A percentile compares a stretch with the other conserved stretches of the same genome.
Conservation (phyloP, 2,888 invertebrate species). For the Dusona sp. region DNA sequence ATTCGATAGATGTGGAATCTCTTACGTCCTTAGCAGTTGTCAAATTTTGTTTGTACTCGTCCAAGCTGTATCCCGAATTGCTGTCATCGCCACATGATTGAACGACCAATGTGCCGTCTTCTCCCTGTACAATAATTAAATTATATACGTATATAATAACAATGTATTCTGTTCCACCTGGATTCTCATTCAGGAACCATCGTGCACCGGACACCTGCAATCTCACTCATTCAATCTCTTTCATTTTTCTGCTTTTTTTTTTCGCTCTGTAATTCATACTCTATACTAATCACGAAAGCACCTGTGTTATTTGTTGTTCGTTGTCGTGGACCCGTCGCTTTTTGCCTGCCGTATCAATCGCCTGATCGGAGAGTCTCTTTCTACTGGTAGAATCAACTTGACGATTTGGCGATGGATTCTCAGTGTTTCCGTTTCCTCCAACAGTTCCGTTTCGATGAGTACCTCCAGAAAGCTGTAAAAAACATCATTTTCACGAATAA, state of each 20-base stretch:
- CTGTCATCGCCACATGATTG: conserved; percentile 82
- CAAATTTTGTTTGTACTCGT: conserved; percentile 81
- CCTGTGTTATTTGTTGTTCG: conserved; percentile 78
- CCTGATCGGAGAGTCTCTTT: conserved; percentile 78
- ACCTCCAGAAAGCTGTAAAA: conserved; percentile 75
- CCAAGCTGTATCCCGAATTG: conserved; percentile 82
- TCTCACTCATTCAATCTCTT: conserved; percentile 50
- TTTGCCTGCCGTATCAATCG: conserved; percentile 73
- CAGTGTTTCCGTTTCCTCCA: conserved; percentile 77
- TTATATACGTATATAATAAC: conserved; percentile 46
- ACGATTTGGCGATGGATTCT: conserved; percentile 76
- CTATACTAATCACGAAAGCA: conserved; percentile 58
- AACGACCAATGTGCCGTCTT: conserved; percentile 78
- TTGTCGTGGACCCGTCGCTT: conserved; percentile 73
- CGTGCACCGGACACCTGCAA: conserved; percentile 50
- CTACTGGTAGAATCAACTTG: conserved; percentile 72
- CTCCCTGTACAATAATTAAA: conserved; percentile 73
- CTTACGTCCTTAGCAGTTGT: conserved; percentile 82
- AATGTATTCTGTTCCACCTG: conserved; percentile 25
- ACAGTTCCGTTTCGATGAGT: conserved; percentile 77
- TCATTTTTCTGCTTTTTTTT: conserved; percentile 47
- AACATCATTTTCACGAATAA: neutral
- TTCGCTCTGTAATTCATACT: neutral
- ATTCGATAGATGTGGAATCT: conserved; percentile 66
- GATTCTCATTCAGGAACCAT: conserved; percentile 54